Conservation (phyloP, 2,888 invertebrate species). For the Limnephilus auricula region DNA sequence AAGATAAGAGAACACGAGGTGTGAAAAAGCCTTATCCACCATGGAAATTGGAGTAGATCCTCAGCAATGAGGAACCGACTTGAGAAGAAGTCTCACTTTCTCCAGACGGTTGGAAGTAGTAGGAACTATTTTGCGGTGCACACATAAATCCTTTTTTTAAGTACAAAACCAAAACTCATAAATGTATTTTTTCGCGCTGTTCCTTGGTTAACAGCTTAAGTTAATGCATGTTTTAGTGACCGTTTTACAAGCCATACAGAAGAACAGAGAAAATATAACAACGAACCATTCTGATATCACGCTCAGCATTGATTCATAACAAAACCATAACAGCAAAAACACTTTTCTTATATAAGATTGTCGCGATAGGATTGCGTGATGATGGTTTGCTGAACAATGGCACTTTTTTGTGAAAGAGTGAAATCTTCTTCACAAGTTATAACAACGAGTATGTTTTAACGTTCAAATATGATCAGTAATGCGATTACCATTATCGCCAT, state of each 20-base stretch:
- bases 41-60: no score
- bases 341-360: slow-evolving; percentile 8
- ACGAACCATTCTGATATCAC: neutral
- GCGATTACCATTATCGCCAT: neutral
- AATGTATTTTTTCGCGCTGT: no score
- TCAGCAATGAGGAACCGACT: no score
- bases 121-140: no score
- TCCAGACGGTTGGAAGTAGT: no score
- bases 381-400: slow-evolving; percentile 14
- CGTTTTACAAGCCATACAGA: neutral
- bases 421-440: slow-evolving; percentile 5
- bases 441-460: neutral
- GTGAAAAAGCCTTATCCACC: no score
- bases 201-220: no score
- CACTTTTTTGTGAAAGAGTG: slow-evolving; percentile 7
- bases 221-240: neutral
- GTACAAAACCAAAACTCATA: no score
- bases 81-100: no score
- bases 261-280: neutral
- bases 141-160: no score
- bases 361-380: neutral
- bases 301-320: neutral
- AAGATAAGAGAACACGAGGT: no score
- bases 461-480: neutral
- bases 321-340: neutral